Percentiles rank a stretch among this genome's conserved stretches.
These are phyloP conservation scores for Peromyscus leucopus DNA, from an alignment of 2,113 vertebrate genomes.

Conservation along the genomic window DNA sequence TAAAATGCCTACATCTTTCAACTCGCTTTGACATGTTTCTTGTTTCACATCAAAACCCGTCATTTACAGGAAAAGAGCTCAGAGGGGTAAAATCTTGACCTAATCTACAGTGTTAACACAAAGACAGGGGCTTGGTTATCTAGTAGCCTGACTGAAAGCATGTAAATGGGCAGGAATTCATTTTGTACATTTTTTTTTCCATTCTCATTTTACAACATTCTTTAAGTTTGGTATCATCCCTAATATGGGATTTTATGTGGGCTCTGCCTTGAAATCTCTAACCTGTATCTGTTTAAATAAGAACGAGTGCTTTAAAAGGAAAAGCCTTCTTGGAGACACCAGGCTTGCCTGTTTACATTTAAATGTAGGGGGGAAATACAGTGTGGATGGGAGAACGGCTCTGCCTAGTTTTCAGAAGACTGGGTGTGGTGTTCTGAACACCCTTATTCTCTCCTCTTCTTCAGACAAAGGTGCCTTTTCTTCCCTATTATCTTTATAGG, in stretches of 20 bases:
- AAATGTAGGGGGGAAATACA: slow-evolving; percentile 65
- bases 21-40: slow-evolving; percentile 99
- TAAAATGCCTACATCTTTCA: slow-evolving; percentile 99
- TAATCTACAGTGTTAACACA: slow-evolving; percentile 99
- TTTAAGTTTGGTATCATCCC: slow-evolving; percentile 89
- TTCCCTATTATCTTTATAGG: not conserved
- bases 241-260: slow-evolving; percentile 88
- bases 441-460: slow-evolving; percentile 36
- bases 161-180: slow-evolving; percentile 99
- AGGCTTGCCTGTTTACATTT: slow-evolving; percentile 73
- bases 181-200: slow-evolving; percentile 92
- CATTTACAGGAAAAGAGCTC: slow-evolving; percentile 99
- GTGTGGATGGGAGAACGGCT: slow-evolving; percentile 34
- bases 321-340: slow-evolving; percentile 57
- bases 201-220: slow-evolving; percentile 92
- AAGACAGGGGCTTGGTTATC: slow-evolving; percentile 98
- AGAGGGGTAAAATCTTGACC: slow-evolving; percentile 99
- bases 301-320: slow-evolving; percentile 81
- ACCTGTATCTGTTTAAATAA: slow-evolving; percentile 86
- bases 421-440: slow-evolving; percentile 72
- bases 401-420: slow-evolving; percentile 70
- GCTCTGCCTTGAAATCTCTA: slow-evolving; percentile 83
- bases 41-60: slow-evolving; percentile 99
- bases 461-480: slow-evolving; percentile 53
- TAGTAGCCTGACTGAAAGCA: slow-evolving; percentile 96